Conservation (phyloP, 2,113 vertebrate genomes). For the Phainopepla nitens region DNA sequence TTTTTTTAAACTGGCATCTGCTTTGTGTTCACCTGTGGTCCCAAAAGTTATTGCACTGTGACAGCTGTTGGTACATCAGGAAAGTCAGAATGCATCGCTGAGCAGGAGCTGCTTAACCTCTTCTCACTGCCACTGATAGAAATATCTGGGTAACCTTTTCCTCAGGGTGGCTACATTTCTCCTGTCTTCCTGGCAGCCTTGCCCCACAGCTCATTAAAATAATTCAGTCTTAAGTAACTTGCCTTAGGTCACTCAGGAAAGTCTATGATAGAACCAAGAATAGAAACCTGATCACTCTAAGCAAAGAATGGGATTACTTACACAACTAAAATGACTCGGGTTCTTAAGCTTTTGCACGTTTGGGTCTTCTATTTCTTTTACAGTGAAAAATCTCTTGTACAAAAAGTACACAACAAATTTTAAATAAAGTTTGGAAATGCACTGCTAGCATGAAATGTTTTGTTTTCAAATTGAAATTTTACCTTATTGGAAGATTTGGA, state of each 20-base stretch:
- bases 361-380: not conserved
- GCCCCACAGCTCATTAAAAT: slow-evolving; percentile 34
- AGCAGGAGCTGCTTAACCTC: not conserved
- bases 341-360: slow-evolving; percentile 40
- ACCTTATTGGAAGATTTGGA: not conserved
- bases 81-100: not conserved
- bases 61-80: not conserved
- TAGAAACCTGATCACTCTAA: slow-evolving; percentile 58
- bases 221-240: slow-evolving; percentile 52
- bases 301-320: slow-evolving; percentile 60
- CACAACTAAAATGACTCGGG: slow-evolving; percentile 11
- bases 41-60: not conserved
- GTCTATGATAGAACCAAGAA: slow-evolving; percentile 45
- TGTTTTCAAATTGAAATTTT: not conserved
- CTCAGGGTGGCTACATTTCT: not conserved
- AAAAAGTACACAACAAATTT: not conserved
- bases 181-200: not conserved
- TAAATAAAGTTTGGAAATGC: slow-evolving; percentile 25
- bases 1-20: not conserved
- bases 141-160: not conserved
- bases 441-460: not conserved
- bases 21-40: not conserved
- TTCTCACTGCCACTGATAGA: not conserved
- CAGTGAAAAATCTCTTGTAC: not conserved
- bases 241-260: slow-evolving; percentile 39